Evolutionary conservation across 2,888 invertebrate species (phyloP).

Genomic region (Cryptocheilus praepositus): DNA sequence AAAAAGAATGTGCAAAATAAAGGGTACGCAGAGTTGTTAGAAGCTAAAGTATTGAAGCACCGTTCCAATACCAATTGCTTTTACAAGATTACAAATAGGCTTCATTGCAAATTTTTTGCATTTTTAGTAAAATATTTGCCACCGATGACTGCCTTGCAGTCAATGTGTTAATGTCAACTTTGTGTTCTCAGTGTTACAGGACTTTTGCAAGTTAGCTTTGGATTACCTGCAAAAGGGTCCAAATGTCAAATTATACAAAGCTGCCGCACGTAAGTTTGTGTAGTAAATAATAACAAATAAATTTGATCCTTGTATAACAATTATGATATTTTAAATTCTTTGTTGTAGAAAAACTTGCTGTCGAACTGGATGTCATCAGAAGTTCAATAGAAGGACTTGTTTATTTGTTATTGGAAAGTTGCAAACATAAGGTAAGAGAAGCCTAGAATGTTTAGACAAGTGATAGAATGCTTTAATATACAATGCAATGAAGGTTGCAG

Average conservation of each 20-base stretch:
- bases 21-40: too few relatives aligned
- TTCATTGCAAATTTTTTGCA: neutral
- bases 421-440: slow-evolving; percentile 80
- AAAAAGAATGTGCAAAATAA: too few relatives aligned
- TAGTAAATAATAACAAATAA: slow-evolving; percentile 1
- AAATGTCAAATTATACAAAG: slow-evolving; percentile 79
- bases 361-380: slow-evolving; percentile 77
- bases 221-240: slow-evolving; percentile 82
- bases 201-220: slow-evolving; percentile 82
- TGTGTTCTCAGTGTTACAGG: slow-evolving; percentile 78
- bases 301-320: neutral
- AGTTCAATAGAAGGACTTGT: slow-evolving; percentile 84
- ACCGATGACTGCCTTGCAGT: too few relatives aligned
- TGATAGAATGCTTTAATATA: slow-evolving; percentile 1
- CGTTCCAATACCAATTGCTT: too few relatives aligned
- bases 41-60: too few relatives aligned
- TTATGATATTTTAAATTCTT: neutral
- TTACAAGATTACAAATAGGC: too few relatives aligned
- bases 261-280: slow-evolving; percentile 79
- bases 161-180: too few relatives aligned
- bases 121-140: too few relatives aligned
- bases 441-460: neutral
- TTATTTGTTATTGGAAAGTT: slow-evolving; percentile 83
- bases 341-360: slow-evolving; percentile 79
- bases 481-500: slow-evolving; percentile 15